These are phyloP conservation scores for Coelinius sp. DNA, from an alignment of 2,888 invertebrate species.

Conservation along the genomic window DNA sequence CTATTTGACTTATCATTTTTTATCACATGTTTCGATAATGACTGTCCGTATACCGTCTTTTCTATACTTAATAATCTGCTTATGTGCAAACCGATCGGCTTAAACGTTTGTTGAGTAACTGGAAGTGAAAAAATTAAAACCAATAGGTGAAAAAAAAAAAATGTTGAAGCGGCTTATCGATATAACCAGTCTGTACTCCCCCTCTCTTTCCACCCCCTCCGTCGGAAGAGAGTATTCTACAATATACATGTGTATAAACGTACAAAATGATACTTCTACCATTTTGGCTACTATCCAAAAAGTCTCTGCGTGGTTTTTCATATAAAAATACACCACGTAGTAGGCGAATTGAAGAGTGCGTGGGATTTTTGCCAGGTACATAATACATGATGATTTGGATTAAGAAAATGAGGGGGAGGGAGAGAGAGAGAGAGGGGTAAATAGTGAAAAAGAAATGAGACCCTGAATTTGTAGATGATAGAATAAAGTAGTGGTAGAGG, in stretches of 20 bases:
- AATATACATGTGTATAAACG: neutral
- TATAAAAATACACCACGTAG: conserved; percentile 19
- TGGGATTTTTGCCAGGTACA: conserved; percentile 32
- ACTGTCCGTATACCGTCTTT: neutral
- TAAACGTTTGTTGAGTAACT: neutral
- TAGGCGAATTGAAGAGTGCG: conserved; percentile 24
- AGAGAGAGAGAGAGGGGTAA: conserved; percentile 13
- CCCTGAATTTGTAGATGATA: conserved; percentile 17
- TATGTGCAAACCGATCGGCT: neutral
- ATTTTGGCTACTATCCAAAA: conserved; percentile 28
- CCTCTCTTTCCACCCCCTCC: neutral
- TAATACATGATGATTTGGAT: neutral
- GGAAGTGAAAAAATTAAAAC: neutral
- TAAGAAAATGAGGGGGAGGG: neutral
- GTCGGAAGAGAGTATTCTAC: neutral
- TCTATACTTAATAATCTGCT: neutral
- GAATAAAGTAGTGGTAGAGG: neutral
- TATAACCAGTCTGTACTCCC: neutral
- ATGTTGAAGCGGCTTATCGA: conserved; percentile 1
- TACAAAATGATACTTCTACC: neutral
- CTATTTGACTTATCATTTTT: neutral
- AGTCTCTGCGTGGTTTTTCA: neutral
- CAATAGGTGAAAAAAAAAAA: neutral
- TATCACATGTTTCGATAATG: neutral
- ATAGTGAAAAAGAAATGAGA: neutral